Evolutionary conservation across 2,113 vertebrate genomes (phyloP), one percentile per base, ranked within the genome.

Genomic region (Arenaria interpres): DNA sequence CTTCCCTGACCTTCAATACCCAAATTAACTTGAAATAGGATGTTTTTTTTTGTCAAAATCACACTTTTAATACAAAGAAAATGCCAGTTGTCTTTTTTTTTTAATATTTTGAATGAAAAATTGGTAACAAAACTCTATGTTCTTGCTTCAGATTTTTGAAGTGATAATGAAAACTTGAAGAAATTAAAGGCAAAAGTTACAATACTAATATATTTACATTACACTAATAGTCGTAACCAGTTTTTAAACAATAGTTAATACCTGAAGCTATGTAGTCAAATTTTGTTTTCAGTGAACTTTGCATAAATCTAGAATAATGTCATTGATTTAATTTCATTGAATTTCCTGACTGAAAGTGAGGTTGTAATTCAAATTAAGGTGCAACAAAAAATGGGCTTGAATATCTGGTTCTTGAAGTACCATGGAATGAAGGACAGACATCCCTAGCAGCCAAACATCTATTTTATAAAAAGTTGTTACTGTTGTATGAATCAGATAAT

Each of bases 21-120:
- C 14, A 78, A 53, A 51, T 21, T 53, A 57, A 54, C 73, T n/a
- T 88, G 27, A 79, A 79, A 73, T 8, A 1, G 2, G 7, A 12
- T 41, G 1, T 90, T 92, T 4, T 80, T 92, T 92, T 28, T 62
- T 62, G 5, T 66, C 14, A 77, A 73, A 90, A 74, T 67, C 6
- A 30, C 9, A 30, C 17, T 84, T 77, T 50, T 54, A 78, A 67
- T 24, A n/a, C 6, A 72, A 60, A 71, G 33, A 50, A 68, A 94
- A 64, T 28, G 0, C 2, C 25, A 66, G 14, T 21, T 4, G 5
- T 35, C 3, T 50, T 53, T 12, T 3, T 33, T 27, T 62, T 50
- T 68, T 8, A 7, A 23, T 24, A 54, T 76, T 86, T 72, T 72
- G 11, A 5, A 53, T 73, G 11, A 83, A 77, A 89, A 66, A 23